These are phyloP conservation scores for Budorcas taxicolor DNA, from an alignment of 2,113 vertebrate genomes.

Conservation along the genomic window DNA sequence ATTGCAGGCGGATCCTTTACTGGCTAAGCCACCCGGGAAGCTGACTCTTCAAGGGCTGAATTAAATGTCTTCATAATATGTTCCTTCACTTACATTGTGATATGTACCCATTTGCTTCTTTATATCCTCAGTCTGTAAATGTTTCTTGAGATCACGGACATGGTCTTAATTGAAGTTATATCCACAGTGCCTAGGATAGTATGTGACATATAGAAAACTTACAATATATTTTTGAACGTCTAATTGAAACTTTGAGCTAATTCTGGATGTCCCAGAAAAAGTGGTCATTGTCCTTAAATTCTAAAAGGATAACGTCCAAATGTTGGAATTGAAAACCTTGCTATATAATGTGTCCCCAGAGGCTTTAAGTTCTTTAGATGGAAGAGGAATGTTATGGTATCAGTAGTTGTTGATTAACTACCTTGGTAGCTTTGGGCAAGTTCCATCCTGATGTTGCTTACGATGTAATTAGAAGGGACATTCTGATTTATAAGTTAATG, in stretches of 20 bases:
- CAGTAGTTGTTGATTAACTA: conserved; percentile 46
- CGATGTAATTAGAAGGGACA: conserved; percentile 63
- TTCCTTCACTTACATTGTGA: neutral
- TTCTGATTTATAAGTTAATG: conserved; percentile 68
- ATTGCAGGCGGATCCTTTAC: neutral
- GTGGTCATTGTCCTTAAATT: neutral
- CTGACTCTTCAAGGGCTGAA: neutral
- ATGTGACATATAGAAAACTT: neutral
- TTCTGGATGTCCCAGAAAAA: neutral
- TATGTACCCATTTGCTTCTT: neutral
- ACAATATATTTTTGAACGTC: neutral
- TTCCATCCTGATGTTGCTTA: conserved; percentile 37
- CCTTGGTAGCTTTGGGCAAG: conserved; percentile 19
- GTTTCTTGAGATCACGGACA: neutral
- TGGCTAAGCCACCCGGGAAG: neutral
- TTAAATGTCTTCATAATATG: neutral
- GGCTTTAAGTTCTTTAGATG: neutral
- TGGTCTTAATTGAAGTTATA: neutral
- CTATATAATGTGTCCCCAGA: neutral
- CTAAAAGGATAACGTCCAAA: neutral
- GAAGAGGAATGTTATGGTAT: neutral
- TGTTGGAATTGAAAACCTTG: neutral
- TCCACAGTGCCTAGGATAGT: neutral
- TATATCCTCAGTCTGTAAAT: neutral
- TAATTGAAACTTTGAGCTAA: neutral